phyloP scores from a whole-genome alignment of 2,888 invertebrate species.

The Aplocera efformata region DNA sequence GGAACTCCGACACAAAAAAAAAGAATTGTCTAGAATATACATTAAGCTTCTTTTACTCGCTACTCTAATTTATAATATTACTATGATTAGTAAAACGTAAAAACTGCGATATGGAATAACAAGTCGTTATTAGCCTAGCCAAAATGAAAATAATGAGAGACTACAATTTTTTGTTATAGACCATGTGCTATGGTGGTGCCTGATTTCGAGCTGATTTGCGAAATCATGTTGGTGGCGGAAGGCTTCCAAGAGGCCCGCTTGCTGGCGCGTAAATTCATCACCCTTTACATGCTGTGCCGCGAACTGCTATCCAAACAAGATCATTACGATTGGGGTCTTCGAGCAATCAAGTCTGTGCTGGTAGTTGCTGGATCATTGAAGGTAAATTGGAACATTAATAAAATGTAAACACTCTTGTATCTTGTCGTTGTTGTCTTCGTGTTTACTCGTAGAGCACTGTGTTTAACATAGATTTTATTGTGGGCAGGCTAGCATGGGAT shows the following conservation, averaged over 20 bases:
- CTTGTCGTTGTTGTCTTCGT: slow-evolving; percentile 1
- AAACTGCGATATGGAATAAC: too few species aligned
- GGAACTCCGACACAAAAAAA: too few species aligned
- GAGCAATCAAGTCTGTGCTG: slow-evolving; percentile 97
- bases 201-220: slow-evolving; percentile 96
- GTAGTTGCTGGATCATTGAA: slow-evolving; percentile 96
- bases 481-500: slow-evolving; percentile 14
- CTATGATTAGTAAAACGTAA: too few species aligned
- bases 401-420: too few species aligned
- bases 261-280: slow-evolving; percentile 95
- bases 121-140: too few species aligned
- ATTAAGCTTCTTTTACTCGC: too few species aligned
- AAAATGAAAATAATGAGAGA: too few species aligned
- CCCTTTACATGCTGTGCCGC: slow-evolving; percentile 92
- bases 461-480: slow-evolving; percentile 9
- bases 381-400: slow-evolving; percentile 49
- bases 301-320: slow-evolving; percentile 96
- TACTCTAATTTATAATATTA: too few species aligned
- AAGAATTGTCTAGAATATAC: too few species aligned
- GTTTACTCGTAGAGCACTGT: slow-evolving; percentile 3
- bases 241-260: slow-evolving; percentile 96
- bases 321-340: slow-evolving; percentile 97
- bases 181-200: slow-evolving; percentile 99
- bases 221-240: slow-evolving; percentile 98
- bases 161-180: too few species aligned